Evolutionary conservation across 2,888 invertebrate genomes (phyloP).

Genomic region (Pseudococcus viburni): DNA sequence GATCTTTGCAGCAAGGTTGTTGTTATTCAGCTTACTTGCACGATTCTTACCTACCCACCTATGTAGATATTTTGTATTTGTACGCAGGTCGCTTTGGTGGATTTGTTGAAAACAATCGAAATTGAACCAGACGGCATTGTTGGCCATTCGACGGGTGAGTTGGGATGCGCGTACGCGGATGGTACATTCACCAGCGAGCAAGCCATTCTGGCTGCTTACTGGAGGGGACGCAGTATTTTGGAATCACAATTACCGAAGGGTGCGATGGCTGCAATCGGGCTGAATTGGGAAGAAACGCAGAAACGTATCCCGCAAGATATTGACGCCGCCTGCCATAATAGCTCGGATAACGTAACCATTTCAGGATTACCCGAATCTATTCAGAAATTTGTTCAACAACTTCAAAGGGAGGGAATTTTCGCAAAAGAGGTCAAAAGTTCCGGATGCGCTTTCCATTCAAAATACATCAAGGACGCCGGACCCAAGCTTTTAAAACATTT

Average conservation of each 20-base stretch:
- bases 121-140: constrained; percentile 93
- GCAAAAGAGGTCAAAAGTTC: constrained; percentile 89
- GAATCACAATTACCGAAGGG: constrained; percentile 83
- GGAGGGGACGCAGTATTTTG: constrained; percentile 88
- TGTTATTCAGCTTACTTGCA: too few relatives aligned
- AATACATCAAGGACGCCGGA: constrained; percentile 88
- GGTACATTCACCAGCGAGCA: constrained; percentile 95
- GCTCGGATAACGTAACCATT: constrained; percentile 92
- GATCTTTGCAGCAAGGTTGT: too few relatives aligned
- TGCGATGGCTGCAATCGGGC: constrained; percentile 91
- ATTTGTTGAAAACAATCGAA: constrained; percentile 82
- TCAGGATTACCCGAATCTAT: constrained; percentile 87
- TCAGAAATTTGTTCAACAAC: constrained; percentile 78
- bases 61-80: background rate
- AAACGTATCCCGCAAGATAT: constrained; percentile 84
- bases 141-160: constrained; percentile 84
- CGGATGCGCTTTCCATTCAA: constrained; percentile 90
- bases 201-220: constrained; percentile 93
- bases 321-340: constrained; percentile 94
- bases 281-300: constrained; percentile 88
- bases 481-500: constrained; percentile 84
- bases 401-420: constrained; percentile 84
- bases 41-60: too few relatives aligned
- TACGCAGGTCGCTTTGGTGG: constrained; percentile 91
- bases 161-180: constrained; percentile 79